Evolutionary conservation across 2,888 invertebrate genomes (phyloP), one percentile per base, ranked within the genome.

Genomic region (Vesta saturnalis): DNA sequence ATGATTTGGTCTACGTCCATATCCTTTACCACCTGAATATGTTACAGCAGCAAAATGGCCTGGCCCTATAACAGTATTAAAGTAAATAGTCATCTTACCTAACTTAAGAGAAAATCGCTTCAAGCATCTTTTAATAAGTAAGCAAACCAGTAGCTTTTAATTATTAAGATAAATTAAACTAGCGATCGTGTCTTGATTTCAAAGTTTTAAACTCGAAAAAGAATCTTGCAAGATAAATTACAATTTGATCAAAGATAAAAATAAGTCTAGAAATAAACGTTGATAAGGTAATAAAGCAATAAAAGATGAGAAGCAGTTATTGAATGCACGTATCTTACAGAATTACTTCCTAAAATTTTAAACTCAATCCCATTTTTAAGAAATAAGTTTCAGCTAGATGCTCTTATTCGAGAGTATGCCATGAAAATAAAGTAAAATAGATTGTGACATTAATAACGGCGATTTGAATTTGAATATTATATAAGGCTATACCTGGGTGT

Each of bases 11-110:
- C 92, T 90, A 80, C 90, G 88, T 81, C 94, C 91, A 83, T 90
- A 89, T 77, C 90, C 90, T 85, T 90, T 92, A 80, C 91, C 92
- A 80, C 93, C 94, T 82, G 93, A 91, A 87, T 93, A 94, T 82
- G 91, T 91, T 82, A 94, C 88, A 85, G 93, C 93, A 77, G 95
- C 91, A 85, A 95, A 89, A 87, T 92, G 91, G 77, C 94, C 94
- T 83, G 90, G 90, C 84, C 94, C 94, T 93, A 76, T 66, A 57
- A 46, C 60, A 68, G 35, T 60, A 55, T 60, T 35, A 21, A 46
- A 21, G n/a, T 63, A 57, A 57, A 56, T 63, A 43, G 21, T 56
- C 18, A 14, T 35, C 39, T 35, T 43, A 5, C 10, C 18, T 8
- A 54, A 54, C 5, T 5, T 54, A 22, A n/a, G n/a, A n/a, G n/a